Conservation (phyloP, 2,113 vertebrate species). For the Microtus oregoni region DNA sequence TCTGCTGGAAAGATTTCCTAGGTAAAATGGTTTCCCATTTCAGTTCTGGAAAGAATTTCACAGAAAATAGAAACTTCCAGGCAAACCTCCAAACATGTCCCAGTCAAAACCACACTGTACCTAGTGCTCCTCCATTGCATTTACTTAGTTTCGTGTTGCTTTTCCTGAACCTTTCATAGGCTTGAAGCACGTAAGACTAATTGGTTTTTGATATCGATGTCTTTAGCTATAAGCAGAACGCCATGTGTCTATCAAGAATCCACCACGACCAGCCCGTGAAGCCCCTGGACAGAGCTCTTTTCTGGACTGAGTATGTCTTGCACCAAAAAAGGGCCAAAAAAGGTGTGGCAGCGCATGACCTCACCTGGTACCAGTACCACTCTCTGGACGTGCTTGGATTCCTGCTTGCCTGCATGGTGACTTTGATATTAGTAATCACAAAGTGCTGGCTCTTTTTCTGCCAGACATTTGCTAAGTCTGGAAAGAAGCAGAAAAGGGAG, state of each 20-base stretch:
- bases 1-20: too few relatives aligned
- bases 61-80: not conserved
- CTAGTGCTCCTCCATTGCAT: not conserved
- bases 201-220: too few relatives aligned
- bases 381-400: slow-evolving; percentile 90
- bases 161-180: too few relatives aligned
- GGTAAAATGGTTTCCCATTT: too few relatives aligned
- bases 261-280: too few relatives aligned
- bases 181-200: too few relatives aligned
- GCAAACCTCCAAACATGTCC: not conserved
- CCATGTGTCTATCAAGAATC: too few relatives aligned
- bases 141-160: too few relatives aligned
- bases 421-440: slow-evolving; percentile 77
- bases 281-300: too few relatives aligned
- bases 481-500: slow-evolving; percentile 81
- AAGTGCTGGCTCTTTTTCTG: slow-evolving; percentile 86
- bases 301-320: not conserved
- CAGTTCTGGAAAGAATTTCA: not conserved
- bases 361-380: slow-evolving; percentile 94
- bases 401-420: slow-evolving; percentile 80
- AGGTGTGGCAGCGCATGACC: slow-evolving; percentile 84
- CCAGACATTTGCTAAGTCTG: slow-evolving; percentile 75
- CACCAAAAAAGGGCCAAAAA: too few relatives aligned
- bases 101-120: not conserved
- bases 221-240: too few relatives aligned